Evolutionary conservation across 2,888 invertebrate species (phyloP).

Genomic region (Dascillus cervinus): DNA sequence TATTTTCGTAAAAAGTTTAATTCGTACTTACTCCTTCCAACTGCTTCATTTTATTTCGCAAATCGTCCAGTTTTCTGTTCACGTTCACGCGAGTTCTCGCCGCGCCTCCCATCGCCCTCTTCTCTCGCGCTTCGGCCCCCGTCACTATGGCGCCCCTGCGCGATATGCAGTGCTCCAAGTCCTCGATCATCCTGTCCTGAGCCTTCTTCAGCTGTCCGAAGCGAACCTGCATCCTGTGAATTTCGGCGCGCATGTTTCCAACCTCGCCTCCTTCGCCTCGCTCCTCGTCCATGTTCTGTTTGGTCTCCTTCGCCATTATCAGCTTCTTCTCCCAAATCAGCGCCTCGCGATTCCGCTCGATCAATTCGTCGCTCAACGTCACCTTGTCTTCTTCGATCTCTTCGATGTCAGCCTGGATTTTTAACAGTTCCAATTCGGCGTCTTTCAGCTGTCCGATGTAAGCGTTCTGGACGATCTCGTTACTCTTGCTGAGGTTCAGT

Average conservation of each 20-base stretch:
- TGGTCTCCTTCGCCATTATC: constrained; percentile 62
- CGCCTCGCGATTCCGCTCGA: constrained; percentile 57
- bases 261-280: constrained; percentile 61
- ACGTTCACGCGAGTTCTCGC: constrained; percentile 46
- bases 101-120: constrained; percentile 38
- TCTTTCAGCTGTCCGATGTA: constrained; percentile 50
- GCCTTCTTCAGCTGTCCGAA: constrained; percentile 47
- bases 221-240: constrained; percentile 69
- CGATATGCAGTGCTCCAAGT: constrained; percentile 57
- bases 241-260: constrained; percentile 69
- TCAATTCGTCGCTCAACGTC: constrained; percentile 54
- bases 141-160: constrained; percentile 58
- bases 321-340: constrained; percentile 79
- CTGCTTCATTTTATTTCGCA: constrained; percentile 50
- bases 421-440: constrained; percentile 58
- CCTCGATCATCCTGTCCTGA: constrained; percentile 53
- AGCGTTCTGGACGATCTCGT: constrained; percentile 47
- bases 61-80: constrained; percentile 51
- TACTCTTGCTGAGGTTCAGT: constrained; percentile 48
- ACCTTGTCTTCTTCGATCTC: constrained; percentile 60
- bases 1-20: constrained; percentile 19
- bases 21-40: constrained; percentile 43
- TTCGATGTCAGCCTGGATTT: constrained; percentile 60
- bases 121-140: constrained; percentile 49
- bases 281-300: constrained; percentile 59